A percentile compares a stretch with the other conserved stretches of the same genome.
Conservation (phyloP, 2,113 vertebrate genomes). For the Stigmatopora argus region DNA sequence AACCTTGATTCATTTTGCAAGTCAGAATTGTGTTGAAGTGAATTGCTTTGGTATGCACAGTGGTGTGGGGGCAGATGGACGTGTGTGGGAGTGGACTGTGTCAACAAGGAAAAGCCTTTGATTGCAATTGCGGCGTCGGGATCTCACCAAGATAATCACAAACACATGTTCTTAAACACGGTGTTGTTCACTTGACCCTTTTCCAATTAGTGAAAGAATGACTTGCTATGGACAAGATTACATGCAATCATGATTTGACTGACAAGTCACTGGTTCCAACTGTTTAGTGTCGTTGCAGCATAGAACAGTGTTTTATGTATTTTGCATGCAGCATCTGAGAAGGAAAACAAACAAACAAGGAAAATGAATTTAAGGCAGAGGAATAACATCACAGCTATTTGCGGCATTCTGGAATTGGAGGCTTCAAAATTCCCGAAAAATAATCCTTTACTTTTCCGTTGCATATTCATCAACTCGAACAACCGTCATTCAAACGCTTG, state of each 20-base stretch:
- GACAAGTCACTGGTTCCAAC: slow-evolving; percentile 7
- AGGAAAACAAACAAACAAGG: background rate
- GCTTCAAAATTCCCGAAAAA: too few relatives aligned
- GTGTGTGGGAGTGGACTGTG: slow-evolving; percentile 4
- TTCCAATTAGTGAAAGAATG: background rate
- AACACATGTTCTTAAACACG: background rate
- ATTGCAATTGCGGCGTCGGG: background rate
- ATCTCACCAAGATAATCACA: slow-evolving; percentile 6
- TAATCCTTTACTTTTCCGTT: too few relatives aligned
- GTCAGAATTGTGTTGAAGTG: slow-evolving; percentile 3
- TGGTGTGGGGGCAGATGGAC: background rate
- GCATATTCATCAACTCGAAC: too few relatives aligned
- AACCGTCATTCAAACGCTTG: too few relatives aligned
- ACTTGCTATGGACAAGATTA: background rate
- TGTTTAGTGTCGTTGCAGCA: slow-evolving; percentile 3
- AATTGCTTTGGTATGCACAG: slow-evolving; percentile 6
- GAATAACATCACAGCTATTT: background rate
- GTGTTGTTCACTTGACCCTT: background rate
- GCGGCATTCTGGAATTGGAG: too few relatives aligned
- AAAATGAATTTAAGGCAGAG: background rate
- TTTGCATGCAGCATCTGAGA: background rate
- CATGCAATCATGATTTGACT: background rate
- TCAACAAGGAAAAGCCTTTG: slow-evolving; percentile 17
- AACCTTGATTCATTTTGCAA: slow-evolving; percentile 14
- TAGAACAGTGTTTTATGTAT: background rate